Percentiles rank a stretch among this genome's conserved stretches.
phyloP scores from a whole-genome alignment of 2,888 invertebrate genomes.

The Pemphredon lugubris region DNA sequence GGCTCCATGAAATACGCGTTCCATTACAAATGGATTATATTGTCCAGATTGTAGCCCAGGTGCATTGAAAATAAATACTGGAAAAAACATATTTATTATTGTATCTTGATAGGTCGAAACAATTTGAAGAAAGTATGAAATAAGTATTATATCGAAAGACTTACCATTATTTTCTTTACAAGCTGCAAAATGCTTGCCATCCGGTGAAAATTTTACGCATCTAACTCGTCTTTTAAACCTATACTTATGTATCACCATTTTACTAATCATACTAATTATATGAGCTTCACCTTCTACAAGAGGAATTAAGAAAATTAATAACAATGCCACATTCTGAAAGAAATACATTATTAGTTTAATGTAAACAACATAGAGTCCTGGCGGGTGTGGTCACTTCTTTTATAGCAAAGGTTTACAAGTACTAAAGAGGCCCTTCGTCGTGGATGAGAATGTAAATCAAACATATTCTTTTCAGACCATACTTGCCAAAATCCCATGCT shows the following conservation, averaged over 20 bases:
- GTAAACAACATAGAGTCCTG: too few species aligned
- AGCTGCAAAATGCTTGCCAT: constrained; percentile 95
- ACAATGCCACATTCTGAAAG: constrained; percentile 15
- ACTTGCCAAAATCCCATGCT: too few species aligned
- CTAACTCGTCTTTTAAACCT: constrained; percentile 90
- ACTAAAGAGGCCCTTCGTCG: too few species aligned
- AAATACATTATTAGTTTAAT: too few species aligned
- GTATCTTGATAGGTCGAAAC: too few species aligned
- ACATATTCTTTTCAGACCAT: too few species aligned
- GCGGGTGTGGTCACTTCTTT: too few species aligned
- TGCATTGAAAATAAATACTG: constrained; percentile 92
- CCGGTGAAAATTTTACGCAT: constrained; percentile 94
- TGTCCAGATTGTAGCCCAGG: constrained; percentile 91
- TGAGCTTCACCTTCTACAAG: constrained; percentile 89
- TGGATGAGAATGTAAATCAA: too few species aligned
- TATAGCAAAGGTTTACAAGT: too few species aligned
- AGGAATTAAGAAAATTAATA: constrained; percentile 5
- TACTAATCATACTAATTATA: constrained; percentile 92
- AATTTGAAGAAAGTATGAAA: too few species aligned
- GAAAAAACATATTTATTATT: too few species aligned
- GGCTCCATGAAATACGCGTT: constrained; percentile 90
- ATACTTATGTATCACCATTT: constrained; percentile 91
- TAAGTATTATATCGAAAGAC: constrained; percentile 11
- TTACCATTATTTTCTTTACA: constrained; percentile 92
- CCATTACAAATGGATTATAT: constrained; percentile 94